Base-by-base conservation (phyloP, 2,888 invertebrate species). In the Pyrrhosoma nymphula region DNA sequence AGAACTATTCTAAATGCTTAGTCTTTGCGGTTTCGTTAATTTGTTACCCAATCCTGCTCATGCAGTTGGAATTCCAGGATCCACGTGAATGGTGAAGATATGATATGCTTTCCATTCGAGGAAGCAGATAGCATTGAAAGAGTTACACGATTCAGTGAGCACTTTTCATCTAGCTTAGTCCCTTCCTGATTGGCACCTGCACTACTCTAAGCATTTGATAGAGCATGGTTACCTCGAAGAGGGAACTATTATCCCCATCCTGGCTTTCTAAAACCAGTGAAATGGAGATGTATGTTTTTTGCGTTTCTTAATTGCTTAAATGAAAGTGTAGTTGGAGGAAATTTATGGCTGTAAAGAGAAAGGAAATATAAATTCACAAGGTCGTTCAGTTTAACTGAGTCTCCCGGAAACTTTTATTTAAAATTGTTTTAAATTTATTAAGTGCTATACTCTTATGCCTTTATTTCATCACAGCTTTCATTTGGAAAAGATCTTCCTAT, bases 221-320 rank as follows among this genome's bases (percentile, higher is more conserved):
- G 35, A 82, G 82, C 82, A 35, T 82, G 82, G 35, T 35, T 82
- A 82, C 82, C 35, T 82, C 82, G 35, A 35, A 3, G 12, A 69
- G 30, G 3, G 30, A 35, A 82, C 82, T 35, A 60, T 60, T 60
- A 60, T 4, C 6, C 20, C 60, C 82, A 26, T 26, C 16, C 35
- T 35, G 26, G 3, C 82, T 82, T 82, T 82, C 82, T 82, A 82
- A 82, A 82, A 35, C 35, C 82, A 82, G 16, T 82, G 35, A 3
- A 82, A 82, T 82, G 82, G 82, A 82, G 35, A 35, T 82, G 69
- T 69, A 69, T 10, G n/a, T n/a, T 82, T 82, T 82, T 10, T 82
- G 35, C 26, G 30, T 16, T 35, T 35, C 69, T 6, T 35, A 82
- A 35, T 30, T 35, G 35, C 82, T 35, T 35, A 82, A n/a, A 14